Evolutionary conservation across 2,113 vertebrate genomes (phyloP), one percentile per base, ranked within the genome.

Genomic region (Puma concolor): DNA sequence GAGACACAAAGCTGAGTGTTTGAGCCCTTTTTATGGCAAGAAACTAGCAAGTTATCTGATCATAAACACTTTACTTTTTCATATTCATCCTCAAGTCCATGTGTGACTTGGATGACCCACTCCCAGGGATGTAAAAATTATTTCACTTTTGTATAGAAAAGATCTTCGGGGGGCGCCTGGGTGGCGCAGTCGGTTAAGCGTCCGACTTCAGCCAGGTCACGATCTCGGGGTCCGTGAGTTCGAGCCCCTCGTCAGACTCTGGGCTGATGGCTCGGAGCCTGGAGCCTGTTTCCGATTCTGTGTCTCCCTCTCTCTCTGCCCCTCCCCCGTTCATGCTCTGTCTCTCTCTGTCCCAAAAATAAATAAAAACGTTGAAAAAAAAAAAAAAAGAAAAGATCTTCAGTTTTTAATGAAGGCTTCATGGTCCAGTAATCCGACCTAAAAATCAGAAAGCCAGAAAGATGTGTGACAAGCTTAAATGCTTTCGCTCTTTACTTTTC

Each of bases 351-450:
- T n/a, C n/a, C n/a, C n/a, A n/a, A n/a, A n/a, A n/a, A n/a, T n/a
- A n/a, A n/a, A n/a, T n/a, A n/a, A n/a, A n/a, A n/a, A n/a, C n/a
- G n/a, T n/a, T n/a, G n/a, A n/a, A n/a, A n/a, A n/a, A n/a, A n/a
- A n/a, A n/a, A n/a, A n/a, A n/a, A n/a, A n/a, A n/a, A 94, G 44
- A 63, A 33, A 36, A 54, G 15, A 54, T 54, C 64, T 91, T 96
- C 44, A 44, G 31, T 87, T 91, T 91, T 94, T 91, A 91, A 87
- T 33, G 57, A 91, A 94, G 23, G 17, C 29, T 71, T 71, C 36
- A 66, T 12, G 66, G n/a, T 23, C 25, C 89, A 85, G 31, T n/a
- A 77, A 69, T 64, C 76, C 33, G 50, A 76, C 38, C 50, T 63
- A 69, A 72, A 93, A 79, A 4, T 67, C 84, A 89, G 27, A 69